Base-by-base conservation (phyloP, 2,113 vertebrate genomes). In the Tenebrosternarchus preto region DNA sequence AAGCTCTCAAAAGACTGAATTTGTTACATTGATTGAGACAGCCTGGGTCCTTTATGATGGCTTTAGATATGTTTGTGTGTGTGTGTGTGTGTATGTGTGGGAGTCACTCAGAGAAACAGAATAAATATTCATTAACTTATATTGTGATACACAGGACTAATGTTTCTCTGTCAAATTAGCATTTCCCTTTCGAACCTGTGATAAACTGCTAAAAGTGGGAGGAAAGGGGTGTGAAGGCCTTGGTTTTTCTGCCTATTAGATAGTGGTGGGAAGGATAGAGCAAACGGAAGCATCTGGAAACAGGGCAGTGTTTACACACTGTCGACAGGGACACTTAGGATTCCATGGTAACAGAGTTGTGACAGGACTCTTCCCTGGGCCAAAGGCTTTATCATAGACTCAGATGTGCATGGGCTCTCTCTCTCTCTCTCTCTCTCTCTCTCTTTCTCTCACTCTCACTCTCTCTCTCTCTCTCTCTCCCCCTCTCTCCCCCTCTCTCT, bases 271-370 rank as follows among this genome's bases (percentile, higher is more conserved):
- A 39, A 22, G 36, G n/a, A 57, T 12, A 78, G 0, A 46, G 55
- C 66, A 71, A 59, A 73, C 31, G 6, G 63, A 76, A 50, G 39
- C 33, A 69, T 53, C 53, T 31, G 12, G 63, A 68, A 81, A 59
- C 27, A 39, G 55, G 20, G 25, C 27, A n/a, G 11, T 59, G 55
- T 74, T 59, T 43, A 36, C 36, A 56, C 46, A 61, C 25, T 50
- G 22, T 64, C 43, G 43, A 50, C 43, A 25, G 70, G 78, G 60
- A 59, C 19, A 22, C 71, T 66, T n/a, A 50, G 43, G 12, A 50
- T 50, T 50, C 43, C 43, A 80, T 67, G 70, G 71, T 68, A 80
- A 74, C 78, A 50, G 61, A 69, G 79, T 81, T 75, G 72, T 75
- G 71, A 78, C 81, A 78, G 31, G 75, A 56, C 73, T 72, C 56